These are phyloP conservation scores for Chionoecetes opilio DNA, from an alignment of 1,140 invertebrate species.

Conservation along the genomic window DNA sequence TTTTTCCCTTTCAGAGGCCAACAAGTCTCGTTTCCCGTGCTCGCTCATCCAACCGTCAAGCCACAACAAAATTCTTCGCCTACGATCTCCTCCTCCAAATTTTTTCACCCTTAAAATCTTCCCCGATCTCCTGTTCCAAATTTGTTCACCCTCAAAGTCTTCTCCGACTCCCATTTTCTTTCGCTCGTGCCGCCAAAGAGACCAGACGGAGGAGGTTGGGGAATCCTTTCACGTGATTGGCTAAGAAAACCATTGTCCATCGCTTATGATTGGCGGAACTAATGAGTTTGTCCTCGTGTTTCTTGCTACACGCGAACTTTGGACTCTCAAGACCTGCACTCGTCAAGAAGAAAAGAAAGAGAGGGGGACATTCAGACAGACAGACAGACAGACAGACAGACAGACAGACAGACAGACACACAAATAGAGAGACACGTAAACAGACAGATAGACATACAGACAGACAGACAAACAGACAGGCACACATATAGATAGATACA, in stretches of 20 bases:
- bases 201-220: background rate
- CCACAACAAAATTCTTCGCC: background rate
- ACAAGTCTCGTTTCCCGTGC: background rate
- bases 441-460: background rate
- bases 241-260: background rate
- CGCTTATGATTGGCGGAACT: slow-evolving; percentile 2
- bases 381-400: background rate
- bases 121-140: background rate
- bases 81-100: background rate
- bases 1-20: background rate
- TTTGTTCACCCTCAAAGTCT: background rate
- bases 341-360: background rate
- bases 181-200: background rate
- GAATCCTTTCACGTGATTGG: slow-evolving; percentile 3
- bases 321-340: background rate
- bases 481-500: too few species aligned
- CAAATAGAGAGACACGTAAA: background rate
- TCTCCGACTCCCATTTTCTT: background rate
- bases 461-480: background rate
- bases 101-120: background rate
- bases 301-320: background rate
- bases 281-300: background rate
- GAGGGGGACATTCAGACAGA: background rate
- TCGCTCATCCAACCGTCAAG: background rate
- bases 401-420: background rate